These are phyloP conservation scores for Pseudochirops corinnae DNA, from an alignment of 2,797 vertebrate species.

Conservation along the genomic window DNA sequence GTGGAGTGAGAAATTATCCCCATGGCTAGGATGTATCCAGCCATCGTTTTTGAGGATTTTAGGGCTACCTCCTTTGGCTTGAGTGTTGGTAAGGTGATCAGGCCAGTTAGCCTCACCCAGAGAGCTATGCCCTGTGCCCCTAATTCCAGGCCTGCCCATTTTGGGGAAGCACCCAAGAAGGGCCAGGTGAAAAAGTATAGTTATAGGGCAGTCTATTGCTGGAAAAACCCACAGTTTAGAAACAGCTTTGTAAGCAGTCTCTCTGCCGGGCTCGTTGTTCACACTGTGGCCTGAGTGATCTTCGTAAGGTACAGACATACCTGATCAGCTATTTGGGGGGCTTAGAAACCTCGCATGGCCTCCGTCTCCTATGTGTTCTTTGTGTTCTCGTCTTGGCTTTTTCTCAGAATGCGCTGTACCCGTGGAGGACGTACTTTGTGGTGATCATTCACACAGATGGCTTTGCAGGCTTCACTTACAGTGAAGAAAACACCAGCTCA, in stretches of 20 bases:
- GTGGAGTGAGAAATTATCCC: background rate
- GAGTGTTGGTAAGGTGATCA: background rate
- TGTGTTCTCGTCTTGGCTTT: background rate
- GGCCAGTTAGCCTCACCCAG: background rate
- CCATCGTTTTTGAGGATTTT: background rate
- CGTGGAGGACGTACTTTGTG: background rate
- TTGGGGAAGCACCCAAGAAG: background rate
- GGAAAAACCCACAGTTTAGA: background rate
- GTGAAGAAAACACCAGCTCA: background rate
- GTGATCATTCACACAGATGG: background rate
- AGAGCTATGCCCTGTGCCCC: background rate
- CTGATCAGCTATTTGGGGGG: background rate
- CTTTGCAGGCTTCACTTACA: background rate
- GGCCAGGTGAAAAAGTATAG: background rate
- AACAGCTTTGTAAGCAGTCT: background rate
- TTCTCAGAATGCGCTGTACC: background rate
- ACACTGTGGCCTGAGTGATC: background rate
- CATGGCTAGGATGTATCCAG: background rate
- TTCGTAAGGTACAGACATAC: background rate
- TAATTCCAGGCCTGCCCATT: background rate
- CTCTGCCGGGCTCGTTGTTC: background rate
- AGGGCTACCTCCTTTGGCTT: background rate
- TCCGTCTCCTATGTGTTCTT: background rate
- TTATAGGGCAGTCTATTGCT: background rate
- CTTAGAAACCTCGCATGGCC: background rate